Conservation (phyloP, 2,888 invertebrate genomes). For the Ctenicera cuprea region DNA sequence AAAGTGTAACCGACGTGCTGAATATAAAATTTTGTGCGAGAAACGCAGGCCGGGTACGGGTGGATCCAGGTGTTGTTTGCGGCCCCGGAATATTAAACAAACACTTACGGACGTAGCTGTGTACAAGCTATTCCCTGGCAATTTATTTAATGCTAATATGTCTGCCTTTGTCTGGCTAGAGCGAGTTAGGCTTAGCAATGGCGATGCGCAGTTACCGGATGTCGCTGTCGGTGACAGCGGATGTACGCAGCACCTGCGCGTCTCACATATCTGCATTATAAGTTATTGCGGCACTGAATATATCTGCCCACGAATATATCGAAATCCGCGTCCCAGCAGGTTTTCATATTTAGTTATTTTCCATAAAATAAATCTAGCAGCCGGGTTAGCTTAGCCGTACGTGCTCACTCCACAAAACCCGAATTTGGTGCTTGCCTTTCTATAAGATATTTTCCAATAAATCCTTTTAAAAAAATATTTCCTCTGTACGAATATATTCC, state of each 20-base stretch:
- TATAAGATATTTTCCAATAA: no score
- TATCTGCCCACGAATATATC: constrained; percentile 26
- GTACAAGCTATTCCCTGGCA: constrained; percentile 48
- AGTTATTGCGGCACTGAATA: constrained; percentile 52
- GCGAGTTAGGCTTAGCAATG: constrained; percentile 29
- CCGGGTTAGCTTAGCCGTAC: not conserved
- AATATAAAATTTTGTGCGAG: constrained; percentile 43
- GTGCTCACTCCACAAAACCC: constrained; percentile 1
- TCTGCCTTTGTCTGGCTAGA: constrained; percentile 45
- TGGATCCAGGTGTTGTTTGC: constrained; percentile 64
- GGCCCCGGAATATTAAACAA: constrained; percentile 64
- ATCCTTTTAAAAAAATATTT: no score
- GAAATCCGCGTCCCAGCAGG: constrained; percentile 26
- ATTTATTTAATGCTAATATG: constrained; percentile 50
- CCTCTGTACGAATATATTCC: no score
- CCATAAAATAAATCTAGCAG: constrained; percentile 28
- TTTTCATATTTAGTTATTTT: constrained; percentile 38
- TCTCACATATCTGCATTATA: constrained; percentile 51
- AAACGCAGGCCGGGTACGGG: constrained; percentile 26
- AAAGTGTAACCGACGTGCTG: constrained; percentile 39
- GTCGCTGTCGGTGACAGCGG: constrained; percentile 41
- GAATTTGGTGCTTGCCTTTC: not conserved
- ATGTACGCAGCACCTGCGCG: constrained; percentile 52
- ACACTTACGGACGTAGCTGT: constrained; percentile 57
- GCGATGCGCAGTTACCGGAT: constrained; percentile 41